phyloP scores from a whole-genome alignment of 2,888 invertebrate species.

The Macrosoma leucophasiata region DNA sequence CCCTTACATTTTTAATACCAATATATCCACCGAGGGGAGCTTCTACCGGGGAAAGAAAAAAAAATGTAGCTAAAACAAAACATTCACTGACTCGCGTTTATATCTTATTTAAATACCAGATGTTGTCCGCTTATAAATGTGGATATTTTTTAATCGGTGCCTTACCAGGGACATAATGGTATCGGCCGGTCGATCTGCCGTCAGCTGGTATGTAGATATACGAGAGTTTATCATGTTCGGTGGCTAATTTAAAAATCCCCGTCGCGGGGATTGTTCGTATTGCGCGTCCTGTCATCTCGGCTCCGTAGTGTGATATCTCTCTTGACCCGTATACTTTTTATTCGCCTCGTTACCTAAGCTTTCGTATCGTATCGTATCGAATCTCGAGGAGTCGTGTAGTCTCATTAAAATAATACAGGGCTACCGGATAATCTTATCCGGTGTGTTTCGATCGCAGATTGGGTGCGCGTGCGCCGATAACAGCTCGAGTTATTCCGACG shows the following conservation, averaged over 20 bases:
- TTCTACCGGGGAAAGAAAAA: slow-evolving; percentile 51
- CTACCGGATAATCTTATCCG: slow-evolving; percentile 76
- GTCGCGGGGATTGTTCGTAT: slow-evolving; percentile 42
- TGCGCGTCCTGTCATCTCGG: slow-evolving; percentile 45
- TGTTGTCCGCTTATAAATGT: slow-evolving; percentile 70
- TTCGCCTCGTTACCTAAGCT: slow-evolving; percentile 70
- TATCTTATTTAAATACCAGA: slow-evolving; percentile 75
- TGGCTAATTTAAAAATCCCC: slow-evolving; percentile 69
- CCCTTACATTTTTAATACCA: slow-evolving; percentile 76
- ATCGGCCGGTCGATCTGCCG: slow-evolving; percentile 70
- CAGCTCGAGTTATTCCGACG: slow-evolving; percentile 67
- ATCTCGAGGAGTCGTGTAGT: slow-evolving; percentile 72
- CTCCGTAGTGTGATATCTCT: slow-evolving; percentile 62
- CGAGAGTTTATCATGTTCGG: slow-evolving; percentile 59
- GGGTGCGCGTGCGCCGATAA: slow-evolving; percentile 73
- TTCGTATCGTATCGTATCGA: slow-evolving; percentile 67
- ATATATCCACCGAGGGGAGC: slow-evolving; percentile 71
- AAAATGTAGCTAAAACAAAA: slow-evolving; percentile 60
- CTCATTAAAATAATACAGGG: slow-evolving; percentile 76
- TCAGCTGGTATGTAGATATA: slow-evolving; percentile 71
- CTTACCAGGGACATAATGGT: slow-evolving; percentile 72
- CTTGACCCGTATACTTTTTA: slow-evolving; percentile 66
- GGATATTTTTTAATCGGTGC: slow-evolving; percentile 71
- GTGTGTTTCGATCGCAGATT: slow-evolving; percentile 73
- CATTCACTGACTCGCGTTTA: slow-evolving; percentile 66